These are phyloP conservation scores for Acronicta leporina DNA, from an alignment of 2,888 invertebrate species.

Conservation along the genomic window DNA sequence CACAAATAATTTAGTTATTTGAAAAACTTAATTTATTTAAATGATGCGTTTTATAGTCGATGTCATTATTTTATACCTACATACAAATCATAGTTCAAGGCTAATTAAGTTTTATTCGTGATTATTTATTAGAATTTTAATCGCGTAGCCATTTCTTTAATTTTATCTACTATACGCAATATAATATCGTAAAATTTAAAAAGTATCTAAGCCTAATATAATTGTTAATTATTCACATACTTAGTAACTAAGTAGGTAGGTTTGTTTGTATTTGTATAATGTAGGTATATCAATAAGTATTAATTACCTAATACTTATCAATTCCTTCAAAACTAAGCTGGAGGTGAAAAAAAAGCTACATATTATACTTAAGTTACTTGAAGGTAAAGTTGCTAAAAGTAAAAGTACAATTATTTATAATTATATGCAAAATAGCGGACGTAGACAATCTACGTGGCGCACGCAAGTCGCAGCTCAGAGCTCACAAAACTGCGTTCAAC, in stretches of 20 bases:
- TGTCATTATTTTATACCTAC: slow-evolving; percentile 28
- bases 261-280: too few species aligned
- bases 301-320: too few species aligned
- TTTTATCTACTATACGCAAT: slow-evolving; percentile 8
- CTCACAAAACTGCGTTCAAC: too few species aligned
- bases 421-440: slow-evolving; percentile 71
- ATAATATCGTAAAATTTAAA: too few species aligned
- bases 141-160: slow-evolving; percentile 24
- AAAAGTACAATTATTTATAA: too few species aligned
- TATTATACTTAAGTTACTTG: slow-evolving; percentile 9
- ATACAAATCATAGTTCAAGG: slow-evolving; percentile 43
- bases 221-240: too few species aligned
- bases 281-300: too few species aligned
- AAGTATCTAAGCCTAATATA: too few species aligned
- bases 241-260: too few species aligned
- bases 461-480: slow-evolving; percentile 66
- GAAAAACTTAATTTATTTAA: slow-evolving; percentile 34
- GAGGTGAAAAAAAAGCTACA: not conserved
- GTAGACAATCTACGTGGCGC: slow-evolving; percentile 68
- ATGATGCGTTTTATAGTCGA: slow-evolving; percentile 23
- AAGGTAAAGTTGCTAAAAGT: too few species aligned
- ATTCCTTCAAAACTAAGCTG: not conserved
- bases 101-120: not conserved
- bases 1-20: slow-evolving; percentile 26
- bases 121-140: slow-evolving; percentile 22